Evolutionary conservation across 2,113 vertebrate species (phyloP).

Genomic region (Heteronetta atricapilla): DNA sequence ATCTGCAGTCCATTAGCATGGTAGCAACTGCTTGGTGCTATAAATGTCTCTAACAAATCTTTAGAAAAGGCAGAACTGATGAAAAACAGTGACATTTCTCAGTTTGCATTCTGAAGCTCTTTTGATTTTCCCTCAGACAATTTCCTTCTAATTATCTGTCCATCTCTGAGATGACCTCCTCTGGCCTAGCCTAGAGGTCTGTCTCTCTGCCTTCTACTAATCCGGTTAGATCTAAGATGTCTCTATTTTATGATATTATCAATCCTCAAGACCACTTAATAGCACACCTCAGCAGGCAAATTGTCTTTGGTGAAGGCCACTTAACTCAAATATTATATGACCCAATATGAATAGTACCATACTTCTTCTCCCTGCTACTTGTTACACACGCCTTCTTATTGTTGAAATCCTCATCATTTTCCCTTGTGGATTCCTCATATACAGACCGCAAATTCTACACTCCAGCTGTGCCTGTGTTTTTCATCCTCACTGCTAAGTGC

Average conservation of each 20-base stretch:
- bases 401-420: not conserved
- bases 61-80: not conserved
- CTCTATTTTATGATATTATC: not conserved
- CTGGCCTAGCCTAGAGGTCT: not conserved
- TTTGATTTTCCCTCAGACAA: not conserved
- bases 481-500: not conserved
- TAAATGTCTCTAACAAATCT: not conserved
- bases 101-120: not conserved
- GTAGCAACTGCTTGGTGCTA: not conserved
- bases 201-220: not conserved
- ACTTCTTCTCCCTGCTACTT: not conserved
- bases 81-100: not conserved
- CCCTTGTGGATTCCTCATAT: not conserved
- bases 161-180: not conserved
- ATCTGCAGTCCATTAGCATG: not conserved
- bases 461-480: not conserved
- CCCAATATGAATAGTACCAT: not conserved
- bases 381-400: not conserved
- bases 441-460: not conserved
- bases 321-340: not conserved
- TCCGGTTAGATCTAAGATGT: not conserved
- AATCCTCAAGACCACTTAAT: not conserved
- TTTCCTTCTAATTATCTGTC: constrained; percentile 7
- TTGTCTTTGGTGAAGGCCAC: not conserved
- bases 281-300: not conserved